Percentiles rank a stretch among this genome's conserved stretches.
Evolutionary conservation across 2,888 invertebrate species (phyloP).

Genomic region (Diachrysia chrysitis): DNA sequence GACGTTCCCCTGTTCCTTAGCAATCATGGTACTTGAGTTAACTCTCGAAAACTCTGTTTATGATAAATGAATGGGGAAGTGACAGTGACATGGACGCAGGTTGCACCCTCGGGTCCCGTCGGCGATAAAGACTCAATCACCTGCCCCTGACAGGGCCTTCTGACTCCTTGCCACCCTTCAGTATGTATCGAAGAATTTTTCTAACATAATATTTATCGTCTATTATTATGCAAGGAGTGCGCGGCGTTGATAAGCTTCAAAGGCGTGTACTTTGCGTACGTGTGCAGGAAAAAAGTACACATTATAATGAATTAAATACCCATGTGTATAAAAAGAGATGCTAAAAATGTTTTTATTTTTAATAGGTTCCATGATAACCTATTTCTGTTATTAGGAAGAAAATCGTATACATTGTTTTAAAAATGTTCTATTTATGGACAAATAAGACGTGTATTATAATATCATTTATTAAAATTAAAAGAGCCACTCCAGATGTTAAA

Average conservation of each 20-base stretch:
- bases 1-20: constrained; percentile 50
- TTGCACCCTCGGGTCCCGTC: constrained; percentile 73
- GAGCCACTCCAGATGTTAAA: too few species aligned
- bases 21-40: constrained; percentile 56
- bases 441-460: too few species aligned
- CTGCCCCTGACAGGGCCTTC: constrained; percentile 75
- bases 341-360: too few species aligned
- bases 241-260: constrained; percentile 66
- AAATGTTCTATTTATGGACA: too few species aligned
- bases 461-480: too few species aligned
- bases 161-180: constrained; percentile 64
- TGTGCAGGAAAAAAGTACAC: constrained; percentile 2
- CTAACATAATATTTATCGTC: constrained; percentile 72
- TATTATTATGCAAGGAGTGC: constrained; percentile 71
- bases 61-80: constrained; percentile 77
- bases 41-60: constrained; percentile 64
- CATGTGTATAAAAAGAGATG: neutral
- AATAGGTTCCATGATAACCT: too few species aligned
- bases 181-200: constrained; percentile 65
- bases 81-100: constrained; percentile 73
- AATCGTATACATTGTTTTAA: too few species aligned
- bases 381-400: neutral
- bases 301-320: neutral
- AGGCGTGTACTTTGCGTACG: neutral
- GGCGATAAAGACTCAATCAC: constrained; percentile 82